Percentiles rank a stretch among this genome's conserved stretches.
Conservation (phyloP, 2,797 vertebrate species). For the Semaprochilodus insignis region DNA sequence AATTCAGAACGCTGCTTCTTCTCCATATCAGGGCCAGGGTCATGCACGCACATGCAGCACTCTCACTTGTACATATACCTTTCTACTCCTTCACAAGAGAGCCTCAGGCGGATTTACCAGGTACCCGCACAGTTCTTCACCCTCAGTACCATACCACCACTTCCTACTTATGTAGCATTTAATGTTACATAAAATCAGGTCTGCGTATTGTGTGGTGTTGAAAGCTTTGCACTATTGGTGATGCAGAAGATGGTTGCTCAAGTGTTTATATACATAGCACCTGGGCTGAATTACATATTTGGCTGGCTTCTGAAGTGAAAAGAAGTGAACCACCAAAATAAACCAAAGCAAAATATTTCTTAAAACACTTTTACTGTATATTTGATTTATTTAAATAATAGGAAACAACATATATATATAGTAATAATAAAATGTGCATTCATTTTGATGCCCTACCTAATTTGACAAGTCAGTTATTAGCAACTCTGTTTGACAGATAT, state of each 20-base stretch:
- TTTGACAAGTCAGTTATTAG: too few species aligned
- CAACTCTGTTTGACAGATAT: too few species aligned
- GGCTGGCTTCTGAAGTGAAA: too few species aligned
- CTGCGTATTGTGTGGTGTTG: neutral
- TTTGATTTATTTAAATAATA: too few species aligned
- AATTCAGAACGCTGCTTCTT: conserved; percentile 47
- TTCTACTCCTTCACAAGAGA: neutral
- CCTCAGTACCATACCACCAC: neutral
- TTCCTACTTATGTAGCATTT: neutral
- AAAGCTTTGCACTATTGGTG: too few species aligned
- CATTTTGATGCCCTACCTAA: too few species aligned
- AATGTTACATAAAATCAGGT: neutral
- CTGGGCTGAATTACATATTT: too few species aligned
- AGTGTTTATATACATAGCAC: neutral
- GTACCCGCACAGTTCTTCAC: neutral
- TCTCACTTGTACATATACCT: conserved; percentile 3
- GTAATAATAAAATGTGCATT: too few species aligned
- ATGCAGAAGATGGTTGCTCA: neutral
- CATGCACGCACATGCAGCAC: conserved; percentile 7
- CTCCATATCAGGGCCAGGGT: conserved; percentile 63
- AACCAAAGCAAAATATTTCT: too few species aligned
- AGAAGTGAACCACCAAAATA: too few species aligned
- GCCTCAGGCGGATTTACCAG: neutral
- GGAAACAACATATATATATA: too few species aligned
- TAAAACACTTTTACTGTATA: too few species aligned